Conservation (phyloP, 2,113 vertebrate genomes). For the Podarcis muralis region DNA sequence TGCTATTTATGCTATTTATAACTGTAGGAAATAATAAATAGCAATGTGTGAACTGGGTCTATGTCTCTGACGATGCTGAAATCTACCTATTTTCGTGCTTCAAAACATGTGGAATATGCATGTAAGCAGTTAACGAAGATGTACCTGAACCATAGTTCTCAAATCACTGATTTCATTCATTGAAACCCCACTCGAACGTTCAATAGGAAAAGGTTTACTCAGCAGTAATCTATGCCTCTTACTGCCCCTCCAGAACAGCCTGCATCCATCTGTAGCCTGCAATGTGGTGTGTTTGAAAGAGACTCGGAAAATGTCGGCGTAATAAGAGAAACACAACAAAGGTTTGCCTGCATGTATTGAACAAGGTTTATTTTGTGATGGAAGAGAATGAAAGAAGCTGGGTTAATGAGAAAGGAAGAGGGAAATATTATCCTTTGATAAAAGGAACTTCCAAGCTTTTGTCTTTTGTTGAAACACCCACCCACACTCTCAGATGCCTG, state of each 20-base stretch:
- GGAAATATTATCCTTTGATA: background rate
- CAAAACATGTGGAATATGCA: background rate
- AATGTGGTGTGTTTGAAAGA: slow-evolving; percentile 21
- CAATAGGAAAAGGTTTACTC: background rate
- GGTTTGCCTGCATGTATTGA: background rate
- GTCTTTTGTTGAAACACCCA: background rate
- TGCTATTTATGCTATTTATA: background rate
- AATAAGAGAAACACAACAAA: slow-evolving; percentile 38
- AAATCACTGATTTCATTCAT: background rate
- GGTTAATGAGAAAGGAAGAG: slow-evolving; percentile 21
- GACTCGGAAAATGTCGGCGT: slow-evolving; percentile 35
- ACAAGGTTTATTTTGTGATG: slow-evolving; percentile 34
- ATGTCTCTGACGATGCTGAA: too few relatives aligned
- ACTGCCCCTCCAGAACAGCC: background rate
- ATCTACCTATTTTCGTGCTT: background rate
- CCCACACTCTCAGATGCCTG: background rate
- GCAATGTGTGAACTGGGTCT: background rate
- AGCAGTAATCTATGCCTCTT: background rate
- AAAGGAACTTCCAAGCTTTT: slow-evolving; percentile 23
- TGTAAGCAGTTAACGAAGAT: background rate
- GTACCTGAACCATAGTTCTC: background rate
- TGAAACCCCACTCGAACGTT: background rate
- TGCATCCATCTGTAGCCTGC: slow-evolving; percentile 16
- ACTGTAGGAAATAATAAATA: background rate
- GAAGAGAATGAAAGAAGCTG: slow-evolving; percentile 7